Evolutionary conservation across 1,140 invertebrate genomes (phyloP).

Genomic region (Gryon sp.): DNA sequence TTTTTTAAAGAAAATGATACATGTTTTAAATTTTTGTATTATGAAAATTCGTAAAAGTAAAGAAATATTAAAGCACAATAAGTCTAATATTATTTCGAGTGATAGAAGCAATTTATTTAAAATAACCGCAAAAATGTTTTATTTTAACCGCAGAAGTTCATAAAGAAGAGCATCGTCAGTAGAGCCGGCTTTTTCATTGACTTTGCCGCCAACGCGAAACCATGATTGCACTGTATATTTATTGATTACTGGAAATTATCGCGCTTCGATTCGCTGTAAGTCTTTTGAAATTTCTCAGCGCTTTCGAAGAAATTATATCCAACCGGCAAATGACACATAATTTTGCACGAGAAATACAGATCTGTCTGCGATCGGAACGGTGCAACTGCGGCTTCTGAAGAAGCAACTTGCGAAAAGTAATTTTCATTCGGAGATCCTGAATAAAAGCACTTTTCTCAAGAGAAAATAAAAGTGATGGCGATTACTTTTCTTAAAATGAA

Average conservation of each 20-base stretch:
- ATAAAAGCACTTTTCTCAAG: slow-evolving; percentile 12
- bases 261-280: slow-evolving; percentile 4
- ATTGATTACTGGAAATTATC: slow-evolving; percentile 35
- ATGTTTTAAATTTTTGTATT: too few species aligned
- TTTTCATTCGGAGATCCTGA: slow-evolving; percentile 27
- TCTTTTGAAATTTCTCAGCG: slow-evolving; percentile 16
- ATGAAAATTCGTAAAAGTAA: too few species aligned
- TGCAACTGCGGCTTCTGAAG: slow-evolving; percentile 19
- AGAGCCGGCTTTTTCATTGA: slow-evolving; percentile 8
- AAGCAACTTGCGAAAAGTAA: slow-evolving; percentile 32
- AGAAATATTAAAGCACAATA: background rate
- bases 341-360: slow-evolving; percentile 19
- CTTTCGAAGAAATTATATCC: slow-evolving; percentile 21
- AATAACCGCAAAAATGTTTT: slow-evolving; percentile 14
- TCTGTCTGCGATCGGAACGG: slow-evolving; percentile 10
- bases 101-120: slow-evolving; percentile 10
- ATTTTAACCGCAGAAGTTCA: slow-evolving; percentile 2
- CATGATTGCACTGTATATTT: slow-evolving; percentile 4
- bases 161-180: background rate
- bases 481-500: slow-evolving; percentile 5
- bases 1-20: too few species aligned
- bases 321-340: slow-evolving; percentile 25
- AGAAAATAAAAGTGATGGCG: slow-evolving; percentile 11
- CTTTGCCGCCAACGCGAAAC: slow-evolving; percentile 18
- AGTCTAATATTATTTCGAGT: background rate